These are phyloP conservation scores for Xiphophorus birchmanni DNA, from an alignment of 2,797 vertebrate species.

Conservation along the genomic window DNA sequence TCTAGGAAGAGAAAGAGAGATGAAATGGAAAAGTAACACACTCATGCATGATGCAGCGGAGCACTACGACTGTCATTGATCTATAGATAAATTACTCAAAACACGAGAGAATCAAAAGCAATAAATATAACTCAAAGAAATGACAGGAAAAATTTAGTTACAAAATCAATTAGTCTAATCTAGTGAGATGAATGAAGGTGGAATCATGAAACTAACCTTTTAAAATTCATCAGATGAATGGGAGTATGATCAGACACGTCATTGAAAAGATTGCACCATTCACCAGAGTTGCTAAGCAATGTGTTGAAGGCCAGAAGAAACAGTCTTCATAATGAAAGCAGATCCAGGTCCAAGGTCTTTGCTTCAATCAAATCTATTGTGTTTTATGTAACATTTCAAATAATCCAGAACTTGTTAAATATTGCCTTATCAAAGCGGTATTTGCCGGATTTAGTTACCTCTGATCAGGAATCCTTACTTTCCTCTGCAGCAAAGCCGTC, in stretches of 20 bases:
- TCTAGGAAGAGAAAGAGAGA: not conserved
- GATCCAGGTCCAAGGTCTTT: not conserved
- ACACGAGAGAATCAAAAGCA: not conserved
- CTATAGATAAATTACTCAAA: not conserved
- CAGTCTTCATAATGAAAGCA: not conserved
- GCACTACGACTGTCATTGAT: not conserved
- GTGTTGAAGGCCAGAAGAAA: conserved; percentile 17
- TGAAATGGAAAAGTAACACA: not conserved
- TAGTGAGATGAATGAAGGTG: not conserved
- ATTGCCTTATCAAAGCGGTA: not conserved
- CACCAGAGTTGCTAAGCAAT: not conserved
- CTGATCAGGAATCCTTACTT: not conserved
- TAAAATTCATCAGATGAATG: conserved; percentile 2
- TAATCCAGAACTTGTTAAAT: not conserved
- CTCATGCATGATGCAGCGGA: not conserved
- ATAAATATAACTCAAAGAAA: not conserved
- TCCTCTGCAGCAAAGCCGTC: not conserved
- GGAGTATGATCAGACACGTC: not conserved
- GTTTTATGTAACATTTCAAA: not conserved
- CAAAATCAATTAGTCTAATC: not conserved
- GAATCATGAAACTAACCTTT: conserved; percentile 2
- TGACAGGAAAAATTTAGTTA: not conserved
- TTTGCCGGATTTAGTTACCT: not conserved
- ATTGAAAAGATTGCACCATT: not conserved
- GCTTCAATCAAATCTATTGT: not conserved